Base-by-base conservation (phyloP, 1,140 invertebrate genomes). In the Pemphigus obesinymphae region DNA sequence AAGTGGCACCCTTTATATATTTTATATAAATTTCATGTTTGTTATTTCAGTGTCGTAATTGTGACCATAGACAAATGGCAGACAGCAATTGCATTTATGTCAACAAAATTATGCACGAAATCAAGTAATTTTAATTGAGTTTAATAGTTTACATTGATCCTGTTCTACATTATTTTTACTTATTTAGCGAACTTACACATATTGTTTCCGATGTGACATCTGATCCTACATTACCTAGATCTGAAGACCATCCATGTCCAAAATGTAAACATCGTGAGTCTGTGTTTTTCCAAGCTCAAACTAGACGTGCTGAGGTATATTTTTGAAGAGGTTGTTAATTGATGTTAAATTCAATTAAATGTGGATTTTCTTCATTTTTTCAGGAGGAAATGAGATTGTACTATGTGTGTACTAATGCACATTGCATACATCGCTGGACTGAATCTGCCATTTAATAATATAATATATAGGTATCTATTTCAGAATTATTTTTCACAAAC, bases 41-140 rank as follows among this genome's bases (percentile, higher is more conserved):
- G 1, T 23, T 70, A 15, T 89, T 89, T 84, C 85, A 92, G 87
- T 99, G 97, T 86, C 90, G 97, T 87, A 98, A 99, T 89, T 99
- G 97, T 88, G 96, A 98, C 85, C 98, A 97, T 86, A 97, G 97
- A 86, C 94, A 97, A 87, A 89, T 95, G 31, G 97, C 98, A 0
- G 96, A 98, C 85, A 99, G 97, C 84, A 97, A 97, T 85, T 99
- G 98, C 86, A 98, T 99, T 82, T 99, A 99, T 86, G 97, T 99
- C 0, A 99, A 99, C 90, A 99, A 99, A 91, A 98, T 99, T 90
- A 98, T 97, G 91, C 98, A 99, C 91, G 98, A 99, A 93, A 97
- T 99, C 83, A 98, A 99, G 94, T 96, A 90, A 75, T 55, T 43
- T 34, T 53, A 8, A 70, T 34, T 0, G 7, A 45, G 8, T 45